Conservation (phyloP, 2,797 vertebrate species). For the Tamandua tetradactyla region DNA sequence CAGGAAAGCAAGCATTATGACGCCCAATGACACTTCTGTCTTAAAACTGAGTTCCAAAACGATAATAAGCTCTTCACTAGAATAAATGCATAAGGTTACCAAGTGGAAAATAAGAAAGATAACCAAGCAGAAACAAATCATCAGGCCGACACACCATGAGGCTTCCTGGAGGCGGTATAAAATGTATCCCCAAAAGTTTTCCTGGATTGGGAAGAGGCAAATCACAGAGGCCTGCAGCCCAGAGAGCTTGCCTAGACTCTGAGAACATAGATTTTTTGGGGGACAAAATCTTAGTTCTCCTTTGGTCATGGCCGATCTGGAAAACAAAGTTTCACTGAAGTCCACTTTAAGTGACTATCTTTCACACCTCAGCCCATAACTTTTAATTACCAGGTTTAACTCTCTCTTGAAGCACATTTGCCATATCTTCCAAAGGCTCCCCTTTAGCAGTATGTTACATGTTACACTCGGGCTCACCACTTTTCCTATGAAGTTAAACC, state of each 20-base stretch:
- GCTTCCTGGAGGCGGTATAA: background rate
- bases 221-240: too few relatives aligned
- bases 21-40: background rate
- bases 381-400: background rate
- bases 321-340: background rate
- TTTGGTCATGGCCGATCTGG: background rate
- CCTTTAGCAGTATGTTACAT: background rate
- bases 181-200: fast-evolving
- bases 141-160: background rate
- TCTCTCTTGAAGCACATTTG: background rate
- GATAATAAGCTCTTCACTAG: background rate
- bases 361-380: background rate
- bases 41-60: background rate
- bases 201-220: background rate
- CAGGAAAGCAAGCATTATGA: background rate
- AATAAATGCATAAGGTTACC: background rate
- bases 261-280: background rate
- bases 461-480: fast-evolving
- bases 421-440: background rate
- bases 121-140: background rate
- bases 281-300: background rate
- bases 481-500: background rate
- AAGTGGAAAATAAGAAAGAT: background rate
- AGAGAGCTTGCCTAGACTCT: background rate
- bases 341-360: background rate